A percentile compares a stretch with the other conserved stretches of the same genome.
phyloP scores from a whole-genome alignment of 2,113 vertebrate species.

The Acrocephalus kingi region DNA sequence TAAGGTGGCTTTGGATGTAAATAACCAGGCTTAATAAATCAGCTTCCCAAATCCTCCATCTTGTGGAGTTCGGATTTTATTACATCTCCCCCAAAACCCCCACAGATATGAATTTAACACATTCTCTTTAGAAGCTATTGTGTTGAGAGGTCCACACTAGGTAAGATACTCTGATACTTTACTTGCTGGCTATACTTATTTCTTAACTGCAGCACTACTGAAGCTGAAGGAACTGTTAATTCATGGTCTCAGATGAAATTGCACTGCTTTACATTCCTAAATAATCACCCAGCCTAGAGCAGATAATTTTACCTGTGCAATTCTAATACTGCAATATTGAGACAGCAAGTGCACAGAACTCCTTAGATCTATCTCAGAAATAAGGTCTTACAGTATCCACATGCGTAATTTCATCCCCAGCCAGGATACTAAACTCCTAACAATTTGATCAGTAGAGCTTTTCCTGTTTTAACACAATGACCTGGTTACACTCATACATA shows the following conservation, averaged over 20 bases:
- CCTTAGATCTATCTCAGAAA: neutral
- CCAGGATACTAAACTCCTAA: neutral
- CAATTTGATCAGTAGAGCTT: neutral
- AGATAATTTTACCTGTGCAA: neutral
- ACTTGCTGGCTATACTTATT: neutral
- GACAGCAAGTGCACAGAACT: neutral
- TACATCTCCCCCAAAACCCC: rapidly evolving
- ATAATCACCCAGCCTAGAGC: neutral
- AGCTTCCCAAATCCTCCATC: neutral
- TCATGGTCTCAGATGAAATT: neutral
- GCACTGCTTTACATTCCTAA: neutral
- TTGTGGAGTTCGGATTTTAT: neutral
- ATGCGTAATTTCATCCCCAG: neutral
- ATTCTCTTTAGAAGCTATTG: neutral
- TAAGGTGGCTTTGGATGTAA: neutral
- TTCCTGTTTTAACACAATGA: neutral
- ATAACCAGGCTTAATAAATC: neutral
- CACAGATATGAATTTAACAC: neutral
- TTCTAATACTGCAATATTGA: neutral
- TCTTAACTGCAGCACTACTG: neutral
- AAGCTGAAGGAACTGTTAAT: neutral
- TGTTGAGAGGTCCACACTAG: neutral
- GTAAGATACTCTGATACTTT: neutral
- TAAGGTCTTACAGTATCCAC: neutral
- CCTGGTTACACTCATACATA: neutral